Conservation (phyloP, 2,797 vertebrate species). For the Cottoperca gobio region DNA sequence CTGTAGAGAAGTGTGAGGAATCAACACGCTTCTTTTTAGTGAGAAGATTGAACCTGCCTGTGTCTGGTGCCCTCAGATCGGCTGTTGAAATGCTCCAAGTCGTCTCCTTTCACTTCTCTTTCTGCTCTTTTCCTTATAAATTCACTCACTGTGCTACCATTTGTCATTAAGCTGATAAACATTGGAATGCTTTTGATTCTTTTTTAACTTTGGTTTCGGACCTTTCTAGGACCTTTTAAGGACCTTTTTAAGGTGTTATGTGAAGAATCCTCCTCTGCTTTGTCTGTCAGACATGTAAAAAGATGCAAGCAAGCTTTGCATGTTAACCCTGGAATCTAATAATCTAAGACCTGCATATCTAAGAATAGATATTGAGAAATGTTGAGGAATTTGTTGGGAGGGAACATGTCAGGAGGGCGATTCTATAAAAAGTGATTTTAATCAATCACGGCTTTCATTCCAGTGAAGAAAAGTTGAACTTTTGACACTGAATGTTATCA, state of each 20-base stretch:
- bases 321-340: background rate
- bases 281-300: background rate
- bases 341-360: background rate
- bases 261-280: background rate
- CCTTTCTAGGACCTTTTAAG: no score
- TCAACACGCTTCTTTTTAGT: background rate
- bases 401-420: slow-evolving; percentile 1
- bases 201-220: slow-evolving; percentile 23
- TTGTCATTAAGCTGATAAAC: background rate
- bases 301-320: background rate
- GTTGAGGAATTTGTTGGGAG: slow-evolving; percentile 20
- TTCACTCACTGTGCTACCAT: background rate
- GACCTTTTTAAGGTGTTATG: no score
- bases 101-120: background rate
- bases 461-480: slow-evolving; percentile 8
- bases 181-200: slow-evolving; percentile 11
- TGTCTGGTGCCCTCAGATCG: background rate
- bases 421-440: background rate
- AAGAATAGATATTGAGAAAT: slow-evolving; percentile 10
- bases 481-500: background rate
- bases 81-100: background rate
- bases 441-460: slow-evolving; percentile 13
- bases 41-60: background rate
- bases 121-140: background rate
- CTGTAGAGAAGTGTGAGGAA: background rate